Evolutionary conservation across 1,140 invertebrate species (phyloP).

Genomic region (Pomacea maculata): DNA sequence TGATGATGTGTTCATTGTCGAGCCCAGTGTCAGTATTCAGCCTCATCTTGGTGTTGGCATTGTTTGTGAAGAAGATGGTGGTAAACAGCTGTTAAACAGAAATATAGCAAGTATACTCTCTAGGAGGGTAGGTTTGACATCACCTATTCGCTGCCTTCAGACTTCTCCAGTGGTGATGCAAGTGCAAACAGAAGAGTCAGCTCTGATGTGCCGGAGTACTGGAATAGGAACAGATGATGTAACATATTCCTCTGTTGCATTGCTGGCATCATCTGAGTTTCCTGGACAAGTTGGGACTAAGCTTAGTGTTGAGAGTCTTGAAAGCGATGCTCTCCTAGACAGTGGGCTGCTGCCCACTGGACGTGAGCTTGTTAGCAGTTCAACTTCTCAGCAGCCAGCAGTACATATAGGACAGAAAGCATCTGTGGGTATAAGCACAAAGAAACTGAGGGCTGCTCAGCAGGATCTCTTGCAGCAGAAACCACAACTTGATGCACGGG

Average conservation of each 20-base stretch:
- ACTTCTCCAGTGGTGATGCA: neutral
- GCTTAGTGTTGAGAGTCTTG: conserved; percentile 38
- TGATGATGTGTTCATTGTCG: conserved; percentile 21
- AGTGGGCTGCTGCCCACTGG: conserved; percentile 13
- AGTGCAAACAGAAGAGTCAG: conserved; percentile 15
- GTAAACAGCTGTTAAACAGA: too few species aligned
- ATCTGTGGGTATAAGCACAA: conserved; percentile 34
- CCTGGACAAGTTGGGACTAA: conserved; percentile 19
- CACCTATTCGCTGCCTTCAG: too few species aligned
- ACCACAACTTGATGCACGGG: conserved; percentile 35
- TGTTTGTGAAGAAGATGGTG: too few species aligned
- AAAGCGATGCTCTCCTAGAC: conserved; percentile 42
- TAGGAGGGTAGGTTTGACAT: too few species aligned
- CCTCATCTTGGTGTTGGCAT: too few species aligned
- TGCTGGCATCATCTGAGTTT: neutral
- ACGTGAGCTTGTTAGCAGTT: conserved; percentile 6
- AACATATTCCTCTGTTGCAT: neutral
- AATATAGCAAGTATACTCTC: too few species aligned
- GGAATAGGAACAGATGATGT: conserved; percentile 5
- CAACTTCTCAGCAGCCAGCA: neutral
- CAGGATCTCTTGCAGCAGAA: conserved; percentile 41
- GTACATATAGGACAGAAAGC: conserved; percentile 25
- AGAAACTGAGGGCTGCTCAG: conserved; percentile 32
- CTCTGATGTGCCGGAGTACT: neutral
- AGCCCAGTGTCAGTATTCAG: neutral